These are phyloP conservation scores for Leptinotarsa texana DNA, from an alignment of 1,140 invertebrate species.

Conservation along the genomic window DNA sequence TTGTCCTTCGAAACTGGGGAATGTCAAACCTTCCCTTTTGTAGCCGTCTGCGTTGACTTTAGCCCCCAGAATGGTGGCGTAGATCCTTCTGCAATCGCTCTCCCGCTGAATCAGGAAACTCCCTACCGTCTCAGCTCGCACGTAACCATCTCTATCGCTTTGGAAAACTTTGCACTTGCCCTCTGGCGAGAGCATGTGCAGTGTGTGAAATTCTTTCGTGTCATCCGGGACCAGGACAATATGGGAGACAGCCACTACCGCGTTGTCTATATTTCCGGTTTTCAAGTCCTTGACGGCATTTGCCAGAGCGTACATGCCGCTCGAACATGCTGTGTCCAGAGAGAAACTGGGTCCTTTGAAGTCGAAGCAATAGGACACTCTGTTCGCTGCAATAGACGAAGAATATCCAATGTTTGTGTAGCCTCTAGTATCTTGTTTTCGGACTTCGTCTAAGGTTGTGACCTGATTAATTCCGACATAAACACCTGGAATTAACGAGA, in stretches of 20 bases:
- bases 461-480: no score
- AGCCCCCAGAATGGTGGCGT: constrained; percentile 65
- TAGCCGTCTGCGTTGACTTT: constrained; percentile 60
- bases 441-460: no score
- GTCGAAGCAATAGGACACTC: constrained; percentile 61
- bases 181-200: constrained; percentile 64
- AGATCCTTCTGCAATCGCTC: constrained; percentile 60
- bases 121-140: constrained; percentile 63
- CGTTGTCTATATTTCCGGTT: constrained; percentile 72
- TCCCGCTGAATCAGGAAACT: constrained; percentile 63
- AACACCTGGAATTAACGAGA: no score
- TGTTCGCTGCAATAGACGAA: no score
- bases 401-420: no score
- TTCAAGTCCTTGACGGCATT: constrained; percentile 70
- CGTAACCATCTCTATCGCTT: constrained; percentile 65
- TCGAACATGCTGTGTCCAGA: constrained; percentile 82
- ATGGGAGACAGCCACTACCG: constrained; percentile 72
- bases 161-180: constrained; percentile 69
- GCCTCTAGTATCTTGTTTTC: no score
- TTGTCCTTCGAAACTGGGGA: constrained; percentile 60
- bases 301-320: constrained; percentile 70
- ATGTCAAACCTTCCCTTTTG: constrained; percentile 64
- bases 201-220: constrained; percentile 51
- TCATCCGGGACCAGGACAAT: constrained; percentile 57
- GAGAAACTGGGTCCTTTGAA: constrained; percentile 74